Conservation (phyloP, 1,140 invertebrate genomes). For the Caerostris extrusa region DNA sequence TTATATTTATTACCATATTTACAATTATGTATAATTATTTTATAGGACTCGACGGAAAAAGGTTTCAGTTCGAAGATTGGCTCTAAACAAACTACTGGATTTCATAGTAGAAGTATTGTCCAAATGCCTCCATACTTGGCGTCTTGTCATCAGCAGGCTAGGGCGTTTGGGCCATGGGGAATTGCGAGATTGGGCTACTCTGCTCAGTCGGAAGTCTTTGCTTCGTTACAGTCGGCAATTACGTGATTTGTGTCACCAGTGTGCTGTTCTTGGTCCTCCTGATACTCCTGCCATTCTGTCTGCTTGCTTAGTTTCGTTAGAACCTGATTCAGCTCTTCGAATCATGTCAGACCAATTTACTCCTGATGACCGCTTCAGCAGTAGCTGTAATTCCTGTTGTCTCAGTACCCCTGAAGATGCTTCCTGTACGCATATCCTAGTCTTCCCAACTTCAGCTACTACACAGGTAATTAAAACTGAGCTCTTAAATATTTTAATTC, state of each 20-base stretch:
- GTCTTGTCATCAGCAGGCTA: conserved; percentile 96
- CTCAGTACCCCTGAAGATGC: conserved; percentile 96
- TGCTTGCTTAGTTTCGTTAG: conserved; percentile 97
- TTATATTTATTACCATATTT: not conserved
- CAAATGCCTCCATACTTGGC: conserved; percentile 92
- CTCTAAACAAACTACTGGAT: conserved; percentile 97
- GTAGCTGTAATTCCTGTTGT: conserved; percentile 82
- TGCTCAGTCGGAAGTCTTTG: conserved; percentile 95
- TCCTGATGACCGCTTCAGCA: conserved; percentile 90
- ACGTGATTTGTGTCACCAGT: conserved; percentile 94
- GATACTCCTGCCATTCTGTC: conserved; percentile 95
- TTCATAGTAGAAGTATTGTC: conserved; percentile 97
- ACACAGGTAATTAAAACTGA: conserved; percentile 87
- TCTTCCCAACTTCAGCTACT: conserved; percentile 98
- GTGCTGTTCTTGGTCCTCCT: conserved; percentile 89
- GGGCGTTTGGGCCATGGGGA: conserved; percentile 98
- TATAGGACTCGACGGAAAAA: conserved; percentile 89
- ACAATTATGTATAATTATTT: conserved; percentile 3
- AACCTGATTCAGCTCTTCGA: conserved; percentile 95
- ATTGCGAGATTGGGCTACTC: conserved; percentile 96
- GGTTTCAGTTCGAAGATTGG: conserved; percentile 92
- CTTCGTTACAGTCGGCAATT: conserved; percentile 92
- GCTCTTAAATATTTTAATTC: not conserved
- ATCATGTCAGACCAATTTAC: conserved; percentile 96
- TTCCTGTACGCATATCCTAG: conserved; percentile 98